Evolutionary conservation across 1,140 invertebrate species (phyloP), one percentile per base, ranked within the genome.

Genomic region (Diploscapter pachys): DNA sequence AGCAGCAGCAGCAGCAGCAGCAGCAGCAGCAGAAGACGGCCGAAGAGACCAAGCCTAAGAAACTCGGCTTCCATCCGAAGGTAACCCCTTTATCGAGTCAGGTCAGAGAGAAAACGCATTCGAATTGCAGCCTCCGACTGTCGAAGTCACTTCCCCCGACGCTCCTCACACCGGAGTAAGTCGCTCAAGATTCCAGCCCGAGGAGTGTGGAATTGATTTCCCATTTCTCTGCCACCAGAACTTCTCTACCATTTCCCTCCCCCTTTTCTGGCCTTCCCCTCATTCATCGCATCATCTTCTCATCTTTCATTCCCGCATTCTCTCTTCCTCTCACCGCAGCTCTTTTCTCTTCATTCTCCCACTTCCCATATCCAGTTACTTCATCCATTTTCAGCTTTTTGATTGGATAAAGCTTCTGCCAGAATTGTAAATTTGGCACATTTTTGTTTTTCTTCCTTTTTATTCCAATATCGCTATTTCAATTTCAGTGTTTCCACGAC

Each of bases 91-190:
- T 9, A 57, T 3, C 6, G 4, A 5, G 3, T 52, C 13, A n/a
- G 54, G 53, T 13, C 5, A n/a, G 4, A 5, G 5, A 48, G 31
- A 5, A 67, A 51, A 67, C 56, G n/a, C 8, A 52, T 13, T 13
- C 8, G 6, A 13, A 61, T 70, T 70, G 51, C 68, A 70, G 68
- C 68, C 68, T 48, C 68, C 68, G 53, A 70, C 68, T 6, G 68
- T 70, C 8, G 68, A 70, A 70, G 55, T 70, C 59, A 70, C 68
- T 5, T 70, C 68, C 8, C 68, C 68, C n/a, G 68, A 70, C 54
- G 68, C 68, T 52, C 68, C 68, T 31, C 68, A 70, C 53, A 56
- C 59, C 52, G 68, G 68, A 59, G 68, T 69, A 13, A 69, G 67
- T 70, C 50, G 52, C 31, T 31, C 31, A 31, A 31, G 1, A 31